phyloP scores from a whole-genome alignment of 2,888 invertebrate genomes.

The Euproctis similis region DNA sequence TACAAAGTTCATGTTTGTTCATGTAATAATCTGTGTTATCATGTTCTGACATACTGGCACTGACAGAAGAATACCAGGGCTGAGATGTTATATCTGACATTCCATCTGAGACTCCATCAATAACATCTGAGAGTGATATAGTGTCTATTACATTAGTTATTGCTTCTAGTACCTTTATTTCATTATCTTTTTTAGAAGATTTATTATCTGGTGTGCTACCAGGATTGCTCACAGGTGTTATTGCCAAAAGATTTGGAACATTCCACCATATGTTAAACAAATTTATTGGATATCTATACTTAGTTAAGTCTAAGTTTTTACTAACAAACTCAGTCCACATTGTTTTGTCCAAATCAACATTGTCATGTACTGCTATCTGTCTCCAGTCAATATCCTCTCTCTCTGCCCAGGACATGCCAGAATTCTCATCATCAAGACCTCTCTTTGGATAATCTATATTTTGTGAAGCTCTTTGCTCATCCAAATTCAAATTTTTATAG shows the following conservation, averaged over 20 bases:
- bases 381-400: conserved; percentile 33
- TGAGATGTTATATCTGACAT: conserved; percentile 31
- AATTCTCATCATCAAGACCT: conserved; percentile 51
- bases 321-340: conserved; percentile 29
- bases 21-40: conserved; percentile 43
- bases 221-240: conserved; percentile 1
- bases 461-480: conserved; percentile 29
- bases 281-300: conserved; percentile 19
- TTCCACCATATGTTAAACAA: conserved; percentile 59
- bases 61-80: conserved; percentile 48
- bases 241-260: conserved; percentile 37
- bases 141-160: conserved; percentile 45
- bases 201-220: conserved; percentile 7
- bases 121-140: conserved; percentile 56
- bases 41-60: conserved; percentile 50
- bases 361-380: conserved; percentile 10
- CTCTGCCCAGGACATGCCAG: conserved; percentile 56
- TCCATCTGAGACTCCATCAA: conserved; percentile 20
- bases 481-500: conserved; percentile 38
- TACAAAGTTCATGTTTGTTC: conserved; percentile 30
- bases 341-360: conserved; percentile 14
- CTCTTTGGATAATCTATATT: conserved; percentile 28
- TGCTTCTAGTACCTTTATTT: conserved; percentile 24
- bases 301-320: conserved; percentile 20
- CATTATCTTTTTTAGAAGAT: conserved; percentile 16